These are phyloP conservation scores for Scaptomyza cyrtandrae DNA, from an alignment of 2,888 invertebrate species.

Conservation along the genomic window DNA sequence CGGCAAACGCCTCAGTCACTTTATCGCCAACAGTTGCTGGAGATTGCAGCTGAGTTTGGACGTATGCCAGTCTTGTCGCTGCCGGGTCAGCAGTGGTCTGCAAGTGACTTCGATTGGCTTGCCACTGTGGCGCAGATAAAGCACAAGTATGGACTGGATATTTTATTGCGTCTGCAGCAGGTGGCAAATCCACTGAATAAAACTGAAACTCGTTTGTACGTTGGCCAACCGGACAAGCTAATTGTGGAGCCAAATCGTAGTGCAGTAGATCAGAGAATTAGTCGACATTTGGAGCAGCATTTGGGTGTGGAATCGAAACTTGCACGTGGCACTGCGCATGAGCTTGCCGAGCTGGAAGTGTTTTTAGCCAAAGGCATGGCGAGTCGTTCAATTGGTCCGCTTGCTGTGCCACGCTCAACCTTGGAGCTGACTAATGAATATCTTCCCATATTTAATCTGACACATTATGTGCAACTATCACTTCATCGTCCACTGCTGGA, in stretches of 20 bases:
- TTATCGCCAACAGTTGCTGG: constrained; percentile 57
- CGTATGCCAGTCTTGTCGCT: constrained; percentile 73
- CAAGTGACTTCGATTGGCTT: constrained; percentile 76
- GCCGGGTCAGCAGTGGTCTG: constrained; percentile 48
- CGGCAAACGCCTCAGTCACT: constrained; percentile 27
- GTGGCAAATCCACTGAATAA: constrained; percentile 58
- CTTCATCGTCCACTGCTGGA: constrained; percentile 57
- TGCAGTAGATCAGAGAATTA: constrained; percentile 39
- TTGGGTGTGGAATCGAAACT: constrained; percentile 56
- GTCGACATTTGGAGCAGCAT: constrained; percentile 56
- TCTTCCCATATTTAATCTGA: constrained; percentile 62
- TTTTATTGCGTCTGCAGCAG: constrained; percentile 70
- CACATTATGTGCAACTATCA: constrained; percentile 66
- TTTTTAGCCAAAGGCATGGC: constrained; percentile 64
- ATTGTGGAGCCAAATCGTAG: constrained; percentile 49
- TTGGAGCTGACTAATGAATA: constrained; percentile 55
- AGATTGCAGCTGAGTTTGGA: constrained; percentile 72
- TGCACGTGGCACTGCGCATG: constrained; percentile 62
- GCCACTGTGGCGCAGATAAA: constrained; percentile 73
- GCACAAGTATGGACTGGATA: constrained; percentile 76
- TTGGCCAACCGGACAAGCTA: constrained; percentile 74
- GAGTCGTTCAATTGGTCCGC: constrained; percentile 51
- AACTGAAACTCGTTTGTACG: constrained; percentile 61
- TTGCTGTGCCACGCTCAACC: constrained; percentile 51
- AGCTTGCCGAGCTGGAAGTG: constrained; percentile 71